Conservation (phyloP, 2,797 vertebrate genomes). For the Pseudomugil tenellus region DNA sequence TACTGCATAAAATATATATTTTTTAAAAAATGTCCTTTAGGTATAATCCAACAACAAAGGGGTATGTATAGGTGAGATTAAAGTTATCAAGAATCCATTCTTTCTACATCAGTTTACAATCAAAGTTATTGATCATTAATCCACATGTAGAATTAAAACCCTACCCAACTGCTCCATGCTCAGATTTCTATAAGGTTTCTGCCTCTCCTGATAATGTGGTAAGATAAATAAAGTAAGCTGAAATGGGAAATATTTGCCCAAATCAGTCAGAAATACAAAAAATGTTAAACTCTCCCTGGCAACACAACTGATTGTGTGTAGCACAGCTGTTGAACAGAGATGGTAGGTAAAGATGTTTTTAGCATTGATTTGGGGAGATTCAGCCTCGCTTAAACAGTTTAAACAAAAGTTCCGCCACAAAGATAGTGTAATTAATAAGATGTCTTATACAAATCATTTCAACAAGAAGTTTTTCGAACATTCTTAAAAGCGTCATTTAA, state of each 20-base stretch:
- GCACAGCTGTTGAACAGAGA: too few species aligned
- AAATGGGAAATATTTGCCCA: neutral
- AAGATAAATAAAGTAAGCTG: neutral
- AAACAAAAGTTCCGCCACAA: too few species aligned
- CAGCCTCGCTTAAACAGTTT: too few species aligned
- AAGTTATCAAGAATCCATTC: too few species aligned
- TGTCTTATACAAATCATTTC: too few species aligned
- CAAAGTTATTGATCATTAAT: too few species aligned
- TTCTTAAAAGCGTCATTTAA: neutral
- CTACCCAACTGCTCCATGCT: neutral
- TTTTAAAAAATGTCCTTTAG: neutral
- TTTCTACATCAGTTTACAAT: neutral
- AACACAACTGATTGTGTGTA: too few species aligned
- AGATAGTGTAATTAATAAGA: too few species aligned
- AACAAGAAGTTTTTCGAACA: neutral
- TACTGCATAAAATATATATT: neutral
- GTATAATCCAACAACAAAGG: neutral
- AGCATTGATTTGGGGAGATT: too few species aligned
- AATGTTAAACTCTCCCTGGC: neutral
- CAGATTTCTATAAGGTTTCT: neutral
- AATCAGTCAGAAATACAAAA: neutral
- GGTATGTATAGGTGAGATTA: neutral
- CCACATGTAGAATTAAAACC: too few species aligned
- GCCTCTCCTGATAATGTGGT: neutral
- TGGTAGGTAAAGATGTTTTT: too few species aligned